Percentiles rank a stretch among this genome's conserved stretches.
Evolutionary conservation across 1,140 invertebrate genomes (phyloP).

Genomic region (Melipona quadrifasciata): DNA sequence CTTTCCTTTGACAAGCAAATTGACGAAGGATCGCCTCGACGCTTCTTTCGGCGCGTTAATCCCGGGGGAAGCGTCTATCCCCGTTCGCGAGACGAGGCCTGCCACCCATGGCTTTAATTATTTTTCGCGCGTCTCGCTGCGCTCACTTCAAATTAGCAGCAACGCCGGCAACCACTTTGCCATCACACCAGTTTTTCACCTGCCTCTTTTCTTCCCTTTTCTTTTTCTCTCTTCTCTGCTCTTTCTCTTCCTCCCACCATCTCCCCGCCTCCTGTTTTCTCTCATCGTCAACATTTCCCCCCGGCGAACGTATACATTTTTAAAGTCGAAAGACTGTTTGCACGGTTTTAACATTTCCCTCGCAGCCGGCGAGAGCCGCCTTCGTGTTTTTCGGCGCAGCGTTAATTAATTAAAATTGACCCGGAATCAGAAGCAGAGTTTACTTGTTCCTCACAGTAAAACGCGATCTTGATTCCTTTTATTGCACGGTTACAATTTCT

Average conservation of each 20-base stretch:
- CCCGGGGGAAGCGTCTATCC: background rate
- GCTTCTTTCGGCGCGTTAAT: background rate
- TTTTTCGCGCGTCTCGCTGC: background rate
- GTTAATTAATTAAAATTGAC: conserved; percentile 10
- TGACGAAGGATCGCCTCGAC: background rate
- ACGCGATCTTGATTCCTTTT: too few species aligned
- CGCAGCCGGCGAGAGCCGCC: background rate
- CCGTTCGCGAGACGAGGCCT: background rate
- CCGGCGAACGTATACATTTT: background rate
- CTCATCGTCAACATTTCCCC: background rate
- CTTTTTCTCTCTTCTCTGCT: background rate
- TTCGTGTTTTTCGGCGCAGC: background rate
- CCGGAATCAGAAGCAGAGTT: background rate
- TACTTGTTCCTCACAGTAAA: background rate
- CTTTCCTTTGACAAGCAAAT: background rate
- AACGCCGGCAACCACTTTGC: background rate
- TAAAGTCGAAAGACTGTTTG: conserved; percentile 12
- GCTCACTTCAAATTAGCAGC: conserved; percentile 22
- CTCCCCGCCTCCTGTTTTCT: background rate
- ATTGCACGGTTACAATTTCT: background rate
- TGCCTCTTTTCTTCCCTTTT: background rate
- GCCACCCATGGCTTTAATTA: conserved; percentile 6
- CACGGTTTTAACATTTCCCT: background rate
- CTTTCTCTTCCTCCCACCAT: background rate
- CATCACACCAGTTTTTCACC: background rate